Conservation (phyloP, 2,113 vertebrate species). For the Cynoglossus semilaevis region DNA sequence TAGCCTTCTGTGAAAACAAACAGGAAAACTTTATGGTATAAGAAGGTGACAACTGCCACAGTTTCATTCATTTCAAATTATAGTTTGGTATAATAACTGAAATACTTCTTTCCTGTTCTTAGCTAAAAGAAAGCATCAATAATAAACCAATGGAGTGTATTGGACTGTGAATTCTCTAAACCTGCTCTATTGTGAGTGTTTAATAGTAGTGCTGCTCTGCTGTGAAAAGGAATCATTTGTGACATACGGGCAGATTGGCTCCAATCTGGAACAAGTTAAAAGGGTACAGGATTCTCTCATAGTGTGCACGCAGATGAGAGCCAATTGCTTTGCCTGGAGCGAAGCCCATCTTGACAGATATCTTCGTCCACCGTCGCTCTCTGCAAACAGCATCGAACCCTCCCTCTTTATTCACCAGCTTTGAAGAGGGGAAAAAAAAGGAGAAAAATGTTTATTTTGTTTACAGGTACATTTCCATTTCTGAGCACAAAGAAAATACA, state of each 20-base stretch:
- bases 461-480: neutral
- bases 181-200: conserved; percentile 4
- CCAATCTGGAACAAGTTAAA: conserved; percentile 94
- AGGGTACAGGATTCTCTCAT: conserved; percentile 94
- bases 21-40: neutral
- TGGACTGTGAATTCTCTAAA: neutral
- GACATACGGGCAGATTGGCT: conserved; percentile 85
- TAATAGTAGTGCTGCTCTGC: conserved; percentile 3
- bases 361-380: conserved; percentile 95
- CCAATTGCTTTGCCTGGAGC: conserved; percentile 94
- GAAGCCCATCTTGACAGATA: conserved; percentile 95
- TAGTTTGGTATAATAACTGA: no score
- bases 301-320: conserved; percentile 91
- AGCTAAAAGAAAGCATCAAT: neutral
- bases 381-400: conserved; percentile 93
- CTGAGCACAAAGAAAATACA: no score
- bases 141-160: neutral
- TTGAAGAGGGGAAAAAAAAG: conserved; percentile 32
- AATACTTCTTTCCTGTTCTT: no score
- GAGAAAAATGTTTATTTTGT: neutral
- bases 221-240: neutral
- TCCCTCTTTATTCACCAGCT: conserved; percentile 96
- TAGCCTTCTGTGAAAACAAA: conserved; percentile 80
- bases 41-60: no score
- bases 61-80: no score